Conservation (phyloP, 2,888 invertebrate species). For the Drosophila kuntzei region DNA sequence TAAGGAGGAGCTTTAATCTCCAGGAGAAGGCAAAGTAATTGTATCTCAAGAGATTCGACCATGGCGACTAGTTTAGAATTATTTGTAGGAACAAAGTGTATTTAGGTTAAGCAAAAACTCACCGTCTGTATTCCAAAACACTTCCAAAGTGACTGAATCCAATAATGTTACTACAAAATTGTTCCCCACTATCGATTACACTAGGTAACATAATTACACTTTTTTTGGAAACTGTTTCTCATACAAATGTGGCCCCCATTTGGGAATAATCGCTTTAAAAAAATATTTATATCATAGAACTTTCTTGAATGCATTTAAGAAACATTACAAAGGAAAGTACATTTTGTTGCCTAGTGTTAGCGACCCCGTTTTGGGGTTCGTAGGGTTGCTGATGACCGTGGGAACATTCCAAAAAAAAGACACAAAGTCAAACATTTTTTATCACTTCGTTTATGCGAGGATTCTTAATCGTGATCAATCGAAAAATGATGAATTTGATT, state of each 20-base stretch:
- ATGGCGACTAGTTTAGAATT: constrained; percentile 4
- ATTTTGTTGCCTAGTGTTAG: background rate
- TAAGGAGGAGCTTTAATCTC: constrained; percentile 59
- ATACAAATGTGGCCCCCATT: too few relatives aligned
- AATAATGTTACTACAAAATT: background rate
- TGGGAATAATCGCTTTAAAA: too few relatives aligned
- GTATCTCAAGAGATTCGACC: constrained; percentile 19
- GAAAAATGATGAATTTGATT: constrained; percentile 6
- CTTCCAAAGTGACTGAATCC: constrained; percentile 44
- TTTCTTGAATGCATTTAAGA: too few relatives aligned
- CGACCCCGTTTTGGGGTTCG: background rate
- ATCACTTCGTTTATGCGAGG: constrained; percentile 23
- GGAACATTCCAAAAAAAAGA: background rate
- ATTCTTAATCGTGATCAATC: constrained; percentile 20
- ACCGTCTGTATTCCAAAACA: constrained; percentile 25
- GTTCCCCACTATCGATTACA: constrained; percentile 37
- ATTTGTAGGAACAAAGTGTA: constrained; percentile 18
- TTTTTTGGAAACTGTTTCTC: too few relatives aligned
- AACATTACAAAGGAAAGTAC: too few relatives aligned
- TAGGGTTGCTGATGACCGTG: background rate
- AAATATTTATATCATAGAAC: too few relatives aligned
- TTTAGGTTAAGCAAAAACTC: constrained; percentile 27
- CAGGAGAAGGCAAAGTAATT: background rate
- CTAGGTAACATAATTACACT: background rate
- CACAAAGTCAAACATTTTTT: background rate